Conservation (phyloP, 2,113 vertebrate species). For the Motacilla tschutschensis region DNA sequence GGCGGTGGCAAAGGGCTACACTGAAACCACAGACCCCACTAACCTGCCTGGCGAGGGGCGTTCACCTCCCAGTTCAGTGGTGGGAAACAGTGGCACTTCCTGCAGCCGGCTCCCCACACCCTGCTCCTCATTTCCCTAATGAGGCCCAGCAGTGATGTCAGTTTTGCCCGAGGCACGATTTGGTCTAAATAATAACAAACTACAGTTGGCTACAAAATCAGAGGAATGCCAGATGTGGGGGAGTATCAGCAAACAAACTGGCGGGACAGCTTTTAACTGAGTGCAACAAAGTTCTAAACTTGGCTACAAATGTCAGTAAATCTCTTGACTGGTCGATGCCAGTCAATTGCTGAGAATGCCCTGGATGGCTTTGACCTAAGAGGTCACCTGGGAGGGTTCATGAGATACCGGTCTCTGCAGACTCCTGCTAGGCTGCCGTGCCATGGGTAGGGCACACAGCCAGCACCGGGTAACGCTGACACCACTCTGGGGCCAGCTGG, state of each 20-base stretch:
- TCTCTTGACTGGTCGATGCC: neutral
- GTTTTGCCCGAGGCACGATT: constrained; percentile 17
- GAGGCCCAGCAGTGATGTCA: constrained; percentile 31
- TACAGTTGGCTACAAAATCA: constrained; percentile 11
- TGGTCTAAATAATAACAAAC: constrained; percentile 28
- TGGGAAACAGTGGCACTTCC: constrained; percentile 31
- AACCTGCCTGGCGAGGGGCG: constrained; percentile 45
- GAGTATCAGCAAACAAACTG: constrained; percentile 23
- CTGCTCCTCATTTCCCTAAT: constrained; percentile 28
- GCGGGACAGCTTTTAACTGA: neutral
- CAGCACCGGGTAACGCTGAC: rapidly evolving
- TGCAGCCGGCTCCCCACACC: neutral
- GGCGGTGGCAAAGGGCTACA: constrained; percentile 36
- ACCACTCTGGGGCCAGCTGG: neutral
- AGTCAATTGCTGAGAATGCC: neutral
- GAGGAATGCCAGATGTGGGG: neutral
- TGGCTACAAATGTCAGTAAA: neutral
- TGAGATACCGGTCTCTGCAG: neutral
- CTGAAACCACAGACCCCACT: constrained; percentile 38
- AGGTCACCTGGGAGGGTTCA: neutral
- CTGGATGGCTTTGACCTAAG: neutral
- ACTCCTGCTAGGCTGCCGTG: neutral
- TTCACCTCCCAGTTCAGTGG: constrained; percentile 18
- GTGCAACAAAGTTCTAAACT: neutral
- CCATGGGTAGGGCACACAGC: neutral